Base-by-base conservation (phyloP, 2,888 invertebrate genomes). In the Euphydryas editha region DNA sequence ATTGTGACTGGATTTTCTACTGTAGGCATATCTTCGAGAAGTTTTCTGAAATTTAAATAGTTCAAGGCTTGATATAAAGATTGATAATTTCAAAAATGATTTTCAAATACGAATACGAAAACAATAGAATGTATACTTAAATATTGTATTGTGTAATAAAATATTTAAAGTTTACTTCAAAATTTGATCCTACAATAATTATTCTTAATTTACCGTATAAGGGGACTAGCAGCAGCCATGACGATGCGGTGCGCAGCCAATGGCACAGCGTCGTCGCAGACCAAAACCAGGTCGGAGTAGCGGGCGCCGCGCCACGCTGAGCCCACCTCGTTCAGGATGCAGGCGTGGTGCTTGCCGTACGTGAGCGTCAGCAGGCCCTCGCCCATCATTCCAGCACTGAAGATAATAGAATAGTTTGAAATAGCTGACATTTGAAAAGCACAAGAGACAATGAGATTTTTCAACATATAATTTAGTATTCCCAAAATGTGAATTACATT, bases 281-380 rank as follows among this genome's bases (percentile, higher is more conserved):
- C 95, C 83, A 97, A 95, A 82, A 96, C 95, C 91, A 97, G 94
- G 93, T 97, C 97, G 69, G 97, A 96, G 90, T 96, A 97, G 89
- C 96, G 95, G 87, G 97, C 96, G 76, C 96, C 97, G 80, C 95
- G 94, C 94, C 96, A 97, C 94, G 97, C 97, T 84, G 96, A 96
- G 84, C 96, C 96, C 86, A 97, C 96, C 94, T 97, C 97, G 91
- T 96, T 97, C 90, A 96, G 95, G 94, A 97, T 96, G 93, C 97
- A 97, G 93, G 97, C 97, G 94, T 96, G 97, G 94, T 97, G 97
- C 94, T 97, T 97, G 94, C 97, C 97, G 93, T 97, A 97, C 93
- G 97, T 97, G 93, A 97, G 95, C 87, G 97, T 97, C 94, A 97
- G 95, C 94, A 97, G 94, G 82, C 95, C 95, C 91, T 95, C 95